phyloP scores from a whole-genome alignment of 2,113 vertebrate species.

The Istiophorus platypterus region DNA sequence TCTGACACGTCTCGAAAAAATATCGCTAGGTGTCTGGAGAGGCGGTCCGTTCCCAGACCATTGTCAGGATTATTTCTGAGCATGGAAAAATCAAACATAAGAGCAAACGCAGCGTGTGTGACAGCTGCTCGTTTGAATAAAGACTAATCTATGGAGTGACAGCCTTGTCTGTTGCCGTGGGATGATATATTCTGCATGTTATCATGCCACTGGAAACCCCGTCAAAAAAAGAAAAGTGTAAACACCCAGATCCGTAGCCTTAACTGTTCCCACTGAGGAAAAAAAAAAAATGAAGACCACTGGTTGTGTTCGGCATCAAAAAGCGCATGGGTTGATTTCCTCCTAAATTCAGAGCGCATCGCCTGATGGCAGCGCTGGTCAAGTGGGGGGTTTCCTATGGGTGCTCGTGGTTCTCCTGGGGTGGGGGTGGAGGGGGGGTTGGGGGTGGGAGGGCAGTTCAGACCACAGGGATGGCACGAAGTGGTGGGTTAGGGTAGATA shows the following conservation, averaged over 20 bases:
- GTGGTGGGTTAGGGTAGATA: slow-evolving; percentile 62
- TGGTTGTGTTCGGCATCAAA: slow-evolving; percentile 56
- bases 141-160: slow-evolving; percentile 45
- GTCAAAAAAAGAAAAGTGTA: slow-evolving; percentile 75
- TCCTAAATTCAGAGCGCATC: slow-evolving; percentile 77
- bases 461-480: slow-evolving; percentile 75
- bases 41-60: slow-evolving; percentile 76
- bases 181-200: slow-evolving; percentile 51
- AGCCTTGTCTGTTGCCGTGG: slow-evolving; percentile 65
- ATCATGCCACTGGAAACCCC: slow-evolving; percentile 69
- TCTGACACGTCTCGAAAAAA: slow-evolving; percentile 57
- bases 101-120: slow-evolving; percentile 44
- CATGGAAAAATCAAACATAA: slow-evolving; percentile 49
- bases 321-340: slow-evolving; percentile 59
- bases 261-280: slow-evolving; percentile 58
- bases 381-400: slow-evolving; percentile 74
- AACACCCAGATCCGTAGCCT: slow-evolving; percentile 74
- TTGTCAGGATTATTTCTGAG: slow-evolving; percentile 74
- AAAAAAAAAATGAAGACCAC: slow-evolving; percentile 66
- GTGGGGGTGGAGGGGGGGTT: too few relatives aligned
- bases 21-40: slow-evolving; percentile 64
- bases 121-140: slow-evolving; percentile 53
- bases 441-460: slow-evolving; percentile 73
- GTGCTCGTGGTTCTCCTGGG: slow-evolving; percentile 77
- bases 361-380: slow-evolving; percentile 82